Base-by-base conservation (phyloP, 2,113 vertebrate species). In the Pipra filicauda region DNA sequence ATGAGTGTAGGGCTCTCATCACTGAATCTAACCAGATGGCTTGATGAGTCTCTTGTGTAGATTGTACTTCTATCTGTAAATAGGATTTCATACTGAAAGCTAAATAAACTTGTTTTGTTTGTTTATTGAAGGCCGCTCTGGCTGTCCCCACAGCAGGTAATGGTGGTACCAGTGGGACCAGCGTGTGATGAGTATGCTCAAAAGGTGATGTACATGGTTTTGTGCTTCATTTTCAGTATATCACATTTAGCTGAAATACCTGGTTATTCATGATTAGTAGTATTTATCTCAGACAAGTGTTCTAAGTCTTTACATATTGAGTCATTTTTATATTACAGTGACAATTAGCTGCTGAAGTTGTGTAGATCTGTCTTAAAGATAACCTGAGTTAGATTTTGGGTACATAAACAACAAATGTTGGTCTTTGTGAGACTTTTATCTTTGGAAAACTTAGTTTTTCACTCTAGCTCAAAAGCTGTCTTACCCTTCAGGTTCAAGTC, bases 81-180 rank as follows among this genome's bases (percentile, higher is more conserved):
- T 7, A 66, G n/a, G 6, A 27, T 43, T 66, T 94, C 12, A 6
- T 41, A 41, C 9, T 31, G 70, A 58, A 81, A 58, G 5, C 30
- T 59, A 2, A 8, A 51, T 66, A 87, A 91, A 79, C 54, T 52
- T 84, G 10, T 93, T 92, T 73, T 55, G 41, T 83, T 84, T 96
- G 49, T 89, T 87, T 93, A 26, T 86, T 58, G 28, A 83, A 99
- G 99, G 99, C 99, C 99, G 1, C 98, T 99, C 81, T 99, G 99
- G 99, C 98, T 99, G 64, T 99, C 99, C 54, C 99, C 99, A 51
- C 98, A 98, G 83, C 99, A 99, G 90, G 98, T 99, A 71, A 99
- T 99, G 99, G 98, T 99, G 10, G 98, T 99, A 62, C 99, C 99
- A 12, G 99, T 99, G 84, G 99, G 99, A 96, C 99, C 99, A 52